phyloP scores from a whole-genome alignment of 2,797 vertebrate species.

The Dermochelys coriacea region DNA sequence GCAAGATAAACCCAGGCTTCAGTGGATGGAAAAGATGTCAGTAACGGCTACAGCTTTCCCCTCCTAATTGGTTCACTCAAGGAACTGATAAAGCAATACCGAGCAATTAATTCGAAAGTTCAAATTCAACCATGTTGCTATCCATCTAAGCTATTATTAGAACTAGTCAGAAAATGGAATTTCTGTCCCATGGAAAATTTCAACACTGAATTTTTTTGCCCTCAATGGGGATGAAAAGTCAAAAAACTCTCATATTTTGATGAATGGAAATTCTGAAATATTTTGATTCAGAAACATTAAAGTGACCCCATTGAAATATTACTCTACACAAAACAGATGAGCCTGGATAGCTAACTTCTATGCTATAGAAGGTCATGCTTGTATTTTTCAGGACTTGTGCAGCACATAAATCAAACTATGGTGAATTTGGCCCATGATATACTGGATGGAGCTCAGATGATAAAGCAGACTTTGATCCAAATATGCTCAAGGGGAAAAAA shows the following conservation, averaged over 20 bases:
- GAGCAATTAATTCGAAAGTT: background rate
- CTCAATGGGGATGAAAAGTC: conserved; percentile 15
- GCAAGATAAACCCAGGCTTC: background rate
- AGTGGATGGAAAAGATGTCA: background rate
- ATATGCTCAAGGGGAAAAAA: background rate
- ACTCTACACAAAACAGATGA: too few species aligned
- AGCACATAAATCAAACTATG: too few species aligned
- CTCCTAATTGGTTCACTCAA: background rate
- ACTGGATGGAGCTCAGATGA: too few species aligned
- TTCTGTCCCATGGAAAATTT: background rate
- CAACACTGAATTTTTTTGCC: background rate
- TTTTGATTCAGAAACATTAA: conserved; percentile 50
- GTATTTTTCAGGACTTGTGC: too few species aligned
- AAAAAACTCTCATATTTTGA: conserved; percentile 27
- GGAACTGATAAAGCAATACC: background rate
- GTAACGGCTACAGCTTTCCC: background rate
- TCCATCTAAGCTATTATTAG: background rate
- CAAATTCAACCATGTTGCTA: background rate
- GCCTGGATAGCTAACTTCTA: too few species aligned
- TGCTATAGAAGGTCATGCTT: too few species aligned
- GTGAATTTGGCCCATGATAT: too few species aligned
- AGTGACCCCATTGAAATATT: conserved; percentile 53
- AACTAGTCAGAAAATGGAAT: background rate
- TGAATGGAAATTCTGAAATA: conserved; percentile 53
- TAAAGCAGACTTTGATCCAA: background rate